Conservation (phyloP, 1,140 invertebrate species). For the Sarcophaga peregrina region DNA sequence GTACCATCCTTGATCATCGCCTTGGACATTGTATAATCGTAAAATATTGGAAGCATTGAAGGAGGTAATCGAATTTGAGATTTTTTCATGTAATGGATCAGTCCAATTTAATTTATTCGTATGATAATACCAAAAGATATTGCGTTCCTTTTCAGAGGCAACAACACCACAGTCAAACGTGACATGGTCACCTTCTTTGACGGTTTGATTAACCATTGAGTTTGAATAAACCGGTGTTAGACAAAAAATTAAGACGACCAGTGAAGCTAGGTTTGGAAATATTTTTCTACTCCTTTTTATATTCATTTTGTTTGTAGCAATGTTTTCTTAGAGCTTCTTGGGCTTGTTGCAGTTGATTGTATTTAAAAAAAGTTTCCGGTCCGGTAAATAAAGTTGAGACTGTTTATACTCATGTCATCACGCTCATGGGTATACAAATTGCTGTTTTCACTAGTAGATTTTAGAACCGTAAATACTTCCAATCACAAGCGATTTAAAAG, state of each 20-base stretch:
- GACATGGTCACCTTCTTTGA: constrained; percentile 74
- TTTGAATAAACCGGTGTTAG: constrained; percentile 71
- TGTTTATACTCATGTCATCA: too few species aligned
- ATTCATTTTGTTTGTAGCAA: too few species aligned
- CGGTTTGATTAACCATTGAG: constrained; percentile 80
- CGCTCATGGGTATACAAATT: neutral
- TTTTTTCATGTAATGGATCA: neutral
- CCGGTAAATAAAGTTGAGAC: too few species aligned
- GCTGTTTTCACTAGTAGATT: neutral
- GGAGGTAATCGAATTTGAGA: constrained; percentile 22
- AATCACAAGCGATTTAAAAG: too few species aligned
- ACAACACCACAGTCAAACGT: constrained; percentile 81
- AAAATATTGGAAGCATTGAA: constrained; percentile 72
- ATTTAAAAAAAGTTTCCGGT: too few species aligned
- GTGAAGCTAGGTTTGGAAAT: too few species aligned
- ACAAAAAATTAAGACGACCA: too few species aligned
- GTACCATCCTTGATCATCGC: constrained; percentile 91
- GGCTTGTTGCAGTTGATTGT: too few species aligned
- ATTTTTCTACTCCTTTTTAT: too few species aligned
- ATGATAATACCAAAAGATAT: constrained; percentile 76
- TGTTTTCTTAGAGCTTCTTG: too few species aligned
- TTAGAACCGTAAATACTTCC: too few species aligned
- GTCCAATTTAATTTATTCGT: neutral
- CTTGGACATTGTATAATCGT: constrained; percentile 81
- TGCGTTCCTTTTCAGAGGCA: too few species aligned